These are phyloP conservation scores for Harpalus rubripes DNA, from an alignment of 2,888 invertebrate species.

Conservation along the genomic window DNA sequence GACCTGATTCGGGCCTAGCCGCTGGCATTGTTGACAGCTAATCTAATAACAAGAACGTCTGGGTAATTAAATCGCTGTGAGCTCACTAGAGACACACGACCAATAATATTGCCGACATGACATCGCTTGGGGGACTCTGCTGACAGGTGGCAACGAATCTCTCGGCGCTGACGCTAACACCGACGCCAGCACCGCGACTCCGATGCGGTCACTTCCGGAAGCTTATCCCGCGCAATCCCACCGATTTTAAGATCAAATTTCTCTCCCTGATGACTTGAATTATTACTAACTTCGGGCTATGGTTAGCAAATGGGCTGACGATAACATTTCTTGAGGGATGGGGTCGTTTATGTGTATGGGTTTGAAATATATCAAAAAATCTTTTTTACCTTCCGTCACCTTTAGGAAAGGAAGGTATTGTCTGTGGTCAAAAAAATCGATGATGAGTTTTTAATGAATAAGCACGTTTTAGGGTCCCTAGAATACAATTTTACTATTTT, in stretches of 20 bases:
- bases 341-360: no score
- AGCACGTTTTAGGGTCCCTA: no score
- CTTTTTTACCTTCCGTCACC: no score
- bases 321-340: neutral
- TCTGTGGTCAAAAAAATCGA: no score
- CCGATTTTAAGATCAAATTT: constrained; percentile 39
- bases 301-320: neutral
- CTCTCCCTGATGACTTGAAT: constrained; percentile 25
- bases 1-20: constrained; percentile 19
- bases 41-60: constrained; percentile 61
- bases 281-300: constrained; percentile 16
- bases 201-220: constrained; percentile 14
- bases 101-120: constrained; percentile 56
- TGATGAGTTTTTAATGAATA: no score
- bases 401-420: no score
- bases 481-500: no score
- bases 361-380: no score
- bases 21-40: constrained; percentile 57
- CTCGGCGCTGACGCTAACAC: neutral
- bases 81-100: constrained; percentile 55
- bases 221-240: constrained; percentile 6
- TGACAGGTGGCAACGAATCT: constrained; percentile 44
- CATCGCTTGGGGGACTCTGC: constrained; percentile 21
- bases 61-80: constrained; percentile 63
- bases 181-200: constrained; percentile 6